Base-by-base conservation (phyloP, 1,140 invertebrate genomes). In the Portunus trituberculatus region DNA sequence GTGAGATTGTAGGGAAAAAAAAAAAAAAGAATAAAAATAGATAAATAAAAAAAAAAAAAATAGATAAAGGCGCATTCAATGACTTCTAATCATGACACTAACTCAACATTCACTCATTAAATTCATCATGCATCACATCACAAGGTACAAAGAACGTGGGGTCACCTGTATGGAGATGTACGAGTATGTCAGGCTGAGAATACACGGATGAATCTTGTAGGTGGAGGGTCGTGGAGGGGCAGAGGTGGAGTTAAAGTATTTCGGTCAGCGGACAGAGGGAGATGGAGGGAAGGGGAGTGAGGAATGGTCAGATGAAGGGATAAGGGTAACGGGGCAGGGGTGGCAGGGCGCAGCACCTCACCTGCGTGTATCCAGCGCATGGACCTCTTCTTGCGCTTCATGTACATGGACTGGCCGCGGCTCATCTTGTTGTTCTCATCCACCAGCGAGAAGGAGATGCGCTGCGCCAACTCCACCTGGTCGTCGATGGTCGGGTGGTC, bases 291-390 rank as follows among this genome's bases (percentile, higher is more conserved):
- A 59, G 52, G 52, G 1, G 52, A 20, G 10, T 12, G 52, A 14
- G 52, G 67, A n/a, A n/a, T 12, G 86, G 86, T 2, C 8, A 88
- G 31, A 29, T 16, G 86, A 28, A 20, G 84, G 52, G 52, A 20
- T 2, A 16, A 16, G 52, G 52, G 8, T 59, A 6, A 59, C 3
- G 52, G 20, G 52, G 52, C 52, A 2, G 20, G 6, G 20, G n/a
- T n/a, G 67, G 67, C 67, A 76, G 10, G 16, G 52, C 7, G 20
- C 59, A 4, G 25, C 25, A 4, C 4, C 96, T 98, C 97, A 97
- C 98, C 98, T 97, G 99, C 98, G 96, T 99, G 98, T 87, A 99
- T 98, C 99, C 99, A 99, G 97, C 99, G 99, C 94, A 98, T 98
- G 7, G 99, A 99, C 96, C 98, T 97, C 96, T 99, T 99, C 97